phyloP scores from a whole-genome alignment of 2,797 vertebrate genomes.

The Cacajao melanocephalus region DNA sequence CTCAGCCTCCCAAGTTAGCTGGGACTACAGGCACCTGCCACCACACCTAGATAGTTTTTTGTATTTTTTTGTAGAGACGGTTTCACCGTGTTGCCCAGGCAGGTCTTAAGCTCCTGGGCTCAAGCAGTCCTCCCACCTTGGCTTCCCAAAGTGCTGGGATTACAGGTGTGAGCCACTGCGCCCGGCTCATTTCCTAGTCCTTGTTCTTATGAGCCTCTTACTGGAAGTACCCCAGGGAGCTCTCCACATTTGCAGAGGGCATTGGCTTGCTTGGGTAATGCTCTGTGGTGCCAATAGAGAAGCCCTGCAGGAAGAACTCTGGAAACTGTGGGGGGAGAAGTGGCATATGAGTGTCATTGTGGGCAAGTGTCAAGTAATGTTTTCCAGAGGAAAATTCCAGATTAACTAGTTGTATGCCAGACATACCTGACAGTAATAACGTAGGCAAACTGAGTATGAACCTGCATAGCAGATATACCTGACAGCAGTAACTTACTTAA shows the following conservation, averaged over 20 bases:
- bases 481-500: background rate
- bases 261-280: background rate
- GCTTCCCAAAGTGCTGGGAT: background rate
- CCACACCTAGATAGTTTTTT: background rate
- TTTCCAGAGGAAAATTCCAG: conserved; percentile 52
- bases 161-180: background rate
- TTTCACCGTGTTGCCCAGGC: background rate
- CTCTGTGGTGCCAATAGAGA: background rate
- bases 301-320: background rate
- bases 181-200: background rate
- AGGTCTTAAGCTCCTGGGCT: background rate
- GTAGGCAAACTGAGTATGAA: too few species aligned
- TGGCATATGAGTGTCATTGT: background rate
- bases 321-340: background rate
- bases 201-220: background rate
- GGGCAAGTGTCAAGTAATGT: conserved; percentile 17
- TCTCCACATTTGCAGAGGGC: background rate
- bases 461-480: too few species aligned
- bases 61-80: background rate
- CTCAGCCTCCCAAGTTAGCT: background rate
- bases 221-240: background rate
- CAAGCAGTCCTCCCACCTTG: too few species aligned
- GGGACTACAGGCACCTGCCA: background rate
- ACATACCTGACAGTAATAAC: background rate
- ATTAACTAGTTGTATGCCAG: background rate